Evolutionary conservation across 2,113 vertebrate genomes (phyloP), one percentile per base, ranked within the genome.

Genomic region (Pao palembangensis): DNA sequence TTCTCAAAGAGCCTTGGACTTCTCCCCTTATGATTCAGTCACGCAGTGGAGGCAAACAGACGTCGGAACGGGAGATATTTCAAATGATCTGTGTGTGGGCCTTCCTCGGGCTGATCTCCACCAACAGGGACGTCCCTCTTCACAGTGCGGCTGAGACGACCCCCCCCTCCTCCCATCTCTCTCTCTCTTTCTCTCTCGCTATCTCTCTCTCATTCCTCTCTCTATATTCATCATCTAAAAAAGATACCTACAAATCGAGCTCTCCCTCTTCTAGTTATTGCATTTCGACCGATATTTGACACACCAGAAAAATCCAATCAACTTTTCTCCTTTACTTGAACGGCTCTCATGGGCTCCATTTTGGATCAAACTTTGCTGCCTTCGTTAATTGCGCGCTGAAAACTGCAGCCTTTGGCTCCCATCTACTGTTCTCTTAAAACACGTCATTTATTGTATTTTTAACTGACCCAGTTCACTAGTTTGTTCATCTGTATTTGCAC

Each of bases 111-210:
- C 67, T 78, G 85, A 79, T 86, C 81, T 88, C 82, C 85, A 73
- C 88, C 77, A 90, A 92, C 88, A 83, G 85, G 84, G 71, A 84
- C 75, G 59, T 79, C 76, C 84, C 81, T 70, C 76, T 84, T 85
- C 69, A 77, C 80, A 20, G 84, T 74, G 79, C 68, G 72, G 73
- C 65, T 75, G 68, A 83, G 79, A 86, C 70, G 68, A 78, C 87
- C 86, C 46, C 54, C 50, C 58, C 75, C 11, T 12, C 56, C 4
- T 49, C 6, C 34, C 17, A 1, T 5, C 12, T 3, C 8, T 10
- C 25, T 10, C 18, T 16, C 59, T 6, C 44, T 21, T 41, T 8
- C 54, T 1, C 4, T 13, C 8, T n/a, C 49, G 17, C 34, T 17
- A 18, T 21, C 58, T 13, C 17, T 15, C n/a, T 4, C 31, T 21